Conservation (phyloP, 2,797 vertebrate genomes). For the Pagetopsis macropterus region DNA sequence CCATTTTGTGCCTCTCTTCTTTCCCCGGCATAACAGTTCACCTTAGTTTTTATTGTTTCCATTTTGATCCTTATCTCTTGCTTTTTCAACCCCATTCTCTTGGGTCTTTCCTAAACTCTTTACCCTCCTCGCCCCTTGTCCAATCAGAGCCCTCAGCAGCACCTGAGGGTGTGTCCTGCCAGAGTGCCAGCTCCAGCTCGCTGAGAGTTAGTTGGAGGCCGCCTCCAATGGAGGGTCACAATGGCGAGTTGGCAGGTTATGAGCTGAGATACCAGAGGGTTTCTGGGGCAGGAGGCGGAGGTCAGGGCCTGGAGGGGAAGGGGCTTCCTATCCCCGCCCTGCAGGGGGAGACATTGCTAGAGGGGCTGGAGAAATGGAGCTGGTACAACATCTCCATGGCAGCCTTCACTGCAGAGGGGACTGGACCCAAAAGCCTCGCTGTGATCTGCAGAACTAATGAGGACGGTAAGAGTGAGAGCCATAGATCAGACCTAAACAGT, state of each 20-base stretch:
- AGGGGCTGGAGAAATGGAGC: conserved; percentile 93
- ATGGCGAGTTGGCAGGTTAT: conserved; percentile 91
- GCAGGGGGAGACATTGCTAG: conserved; percentile 86
- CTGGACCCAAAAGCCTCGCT: conserved; percentile 89
- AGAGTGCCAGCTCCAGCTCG: conserved; percentile 92
- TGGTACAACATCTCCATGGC: conserved; percentile 90
- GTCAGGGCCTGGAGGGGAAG: conserved; percentile 85
- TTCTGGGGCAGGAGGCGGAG: conserved; percentile 80
- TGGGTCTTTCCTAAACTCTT: conserved; percentile 63
- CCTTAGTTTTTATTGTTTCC: conserved; percentile 75
- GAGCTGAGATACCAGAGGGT: conserved; percentile 90
- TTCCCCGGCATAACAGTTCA: conserved; percentile 61
- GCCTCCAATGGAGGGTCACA: conserved; percentile 89
- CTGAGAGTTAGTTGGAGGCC: conserved; percentile 96
- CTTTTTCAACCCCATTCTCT: conserved; percentile 43
- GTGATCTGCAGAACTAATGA: conserved; percentile 92
- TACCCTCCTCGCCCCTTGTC: conserved; percentile 83
- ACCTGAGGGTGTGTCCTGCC: conserved; percentile 92
- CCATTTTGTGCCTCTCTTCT: conserved; percentile 44
- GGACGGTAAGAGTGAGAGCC: conserved; percentile 85
- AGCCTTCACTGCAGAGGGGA: conserved; percentile 87
- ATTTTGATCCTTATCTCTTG: conserved; percentile 73
- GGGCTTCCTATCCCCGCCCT: conserved; percentile 81
- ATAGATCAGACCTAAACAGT: conserved; percentile 45
- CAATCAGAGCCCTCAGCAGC: conserved; percentile 93